Evolutionary conservation across 2,888 invertebrate species (phyloP).

Genomic region (Chymomyza amoena): DNA sequence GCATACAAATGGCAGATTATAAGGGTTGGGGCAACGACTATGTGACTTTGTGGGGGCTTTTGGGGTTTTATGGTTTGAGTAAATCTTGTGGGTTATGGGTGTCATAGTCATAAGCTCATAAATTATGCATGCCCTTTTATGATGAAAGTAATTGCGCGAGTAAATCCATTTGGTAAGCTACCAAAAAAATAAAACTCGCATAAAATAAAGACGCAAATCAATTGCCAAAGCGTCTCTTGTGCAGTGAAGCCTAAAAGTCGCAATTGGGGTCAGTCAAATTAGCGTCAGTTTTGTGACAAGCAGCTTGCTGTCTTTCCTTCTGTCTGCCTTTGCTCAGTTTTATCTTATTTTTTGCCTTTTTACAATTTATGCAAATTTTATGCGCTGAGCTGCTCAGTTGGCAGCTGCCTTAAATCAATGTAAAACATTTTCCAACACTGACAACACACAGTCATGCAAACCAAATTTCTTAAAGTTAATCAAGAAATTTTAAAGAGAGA

Average conservation of each 20-base stretch:
- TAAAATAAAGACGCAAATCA: constrained; percentile 37
- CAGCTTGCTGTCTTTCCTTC: constrained; percentile 16
- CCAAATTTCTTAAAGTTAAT: constrained; percentile 2
- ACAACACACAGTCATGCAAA: constrained; percentile 31
- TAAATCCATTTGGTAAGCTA: constrained; percentile 21
- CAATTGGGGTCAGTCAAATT: constrained; percentile 59
- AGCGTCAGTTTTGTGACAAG: constrained; percentile 29
- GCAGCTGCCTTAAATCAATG: constrained; percentile 32
- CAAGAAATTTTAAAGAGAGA: background rate
- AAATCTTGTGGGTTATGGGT: background rate
- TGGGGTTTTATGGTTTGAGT: background rate
- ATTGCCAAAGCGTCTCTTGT: constrained; percentile 23
- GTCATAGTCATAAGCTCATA: constrained; percentile 33
- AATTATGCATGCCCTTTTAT: constrained; percentile 58
- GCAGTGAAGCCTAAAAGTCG: constrained; percentile 20
- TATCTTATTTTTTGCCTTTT: background rate
- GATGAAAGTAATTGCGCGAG: constrained; percentile 26
- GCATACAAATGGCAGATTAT: constrained; percentile 58
- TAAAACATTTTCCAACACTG: background rate
- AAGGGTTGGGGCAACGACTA: background rate
- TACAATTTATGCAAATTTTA: constrained; percentile 48
- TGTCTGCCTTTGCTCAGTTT: background rate
- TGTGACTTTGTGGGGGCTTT: background rate
- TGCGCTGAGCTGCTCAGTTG: constrained; percentile 38
- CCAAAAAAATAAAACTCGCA: background rate